phyloP scores from a whole-genome alignment of 2,797 vertebrate genomes.

The Falco columbarius region DNA sequence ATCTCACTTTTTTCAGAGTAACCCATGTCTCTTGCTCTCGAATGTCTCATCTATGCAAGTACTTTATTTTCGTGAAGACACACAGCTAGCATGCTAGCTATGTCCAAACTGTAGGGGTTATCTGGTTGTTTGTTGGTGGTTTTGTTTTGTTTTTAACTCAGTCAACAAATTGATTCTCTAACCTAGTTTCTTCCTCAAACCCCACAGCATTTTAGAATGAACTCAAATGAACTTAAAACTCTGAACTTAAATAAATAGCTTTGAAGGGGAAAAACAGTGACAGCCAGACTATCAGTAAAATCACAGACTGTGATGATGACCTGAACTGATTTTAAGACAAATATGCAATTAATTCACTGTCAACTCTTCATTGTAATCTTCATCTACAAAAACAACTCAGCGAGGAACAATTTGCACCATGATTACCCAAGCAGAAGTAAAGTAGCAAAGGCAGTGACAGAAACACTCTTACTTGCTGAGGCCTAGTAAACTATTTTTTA shows the following conservation, averaged over 20 bases:
- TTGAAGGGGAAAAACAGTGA: background rate
- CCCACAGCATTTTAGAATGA: slow-evolving; percentile 53
- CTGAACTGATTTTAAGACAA: background rate
- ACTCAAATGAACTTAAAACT: slow-evolving; percentile 61
- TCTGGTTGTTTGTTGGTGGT: background rate
- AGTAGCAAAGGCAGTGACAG: background rate
- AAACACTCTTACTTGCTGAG: background rate
- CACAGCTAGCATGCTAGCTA: background rate
- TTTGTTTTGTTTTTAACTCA: background rate
- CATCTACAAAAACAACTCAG: background rate
- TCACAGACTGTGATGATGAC: background rate
- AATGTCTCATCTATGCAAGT: background rate
- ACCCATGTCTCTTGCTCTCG: background rate
- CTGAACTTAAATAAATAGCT: slow-evolving; percentile 16
- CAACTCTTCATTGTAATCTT: background rate
- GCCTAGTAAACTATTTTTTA: background rate
- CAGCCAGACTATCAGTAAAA: background rate
- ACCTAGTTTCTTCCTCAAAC: slow-evolving; percentile 63
- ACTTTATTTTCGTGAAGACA: background rate
- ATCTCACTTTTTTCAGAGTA: background rate
- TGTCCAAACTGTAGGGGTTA: background rate
- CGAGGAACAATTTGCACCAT: background rate
- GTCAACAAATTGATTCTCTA: slow-evolving; percentile 65
- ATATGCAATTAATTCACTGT: background rate
- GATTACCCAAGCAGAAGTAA: background rate